phyloP scores from a whole-genome alignment of 2,797 vertebrate genomes.

The Molossus alvarezi region DNA sequence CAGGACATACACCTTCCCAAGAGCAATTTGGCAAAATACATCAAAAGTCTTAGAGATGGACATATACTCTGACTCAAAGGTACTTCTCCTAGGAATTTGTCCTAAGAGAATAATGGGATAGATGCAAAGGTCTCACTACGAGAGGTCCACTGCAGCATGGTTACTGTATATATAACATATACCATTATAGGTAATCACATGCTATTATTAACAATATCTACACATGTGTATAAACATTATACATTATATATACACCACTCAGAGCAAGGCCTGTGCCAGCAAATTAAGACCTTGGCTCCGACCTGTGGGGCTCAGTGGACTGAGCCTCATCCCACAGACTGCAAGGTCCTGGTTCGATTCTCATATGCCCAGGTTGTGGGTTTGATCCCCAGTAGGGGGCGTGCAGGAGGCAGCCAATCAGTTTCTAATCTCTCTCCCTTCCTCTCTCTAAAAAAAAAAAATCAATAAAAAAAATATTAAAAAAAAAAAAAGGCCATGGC shows the following conservation, averaged over 20 bases:
- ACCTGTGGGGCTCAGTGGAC: too few relatives aligned
- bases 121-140: not conserved
- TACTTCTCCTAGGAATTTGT: not conserved
- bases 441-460: too few relatives aligned
- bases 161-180: too few relatives aligned
- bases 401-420: too few relatives aligned
- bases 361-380: too few relatives aligned
- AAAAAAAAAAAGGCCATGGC: not conserved
- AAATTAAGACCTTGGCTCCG: not conserved
- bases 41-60: not conserved
- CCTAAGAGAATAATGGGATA: not conserved
- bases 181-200: not conserved
- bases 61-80: not conserved
- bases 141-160: not conserved
- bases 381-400: too few relatives aligned
- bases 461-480: too few relatives aligned
- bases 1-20: not conserved
- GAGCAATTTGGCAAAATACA: not conserved
- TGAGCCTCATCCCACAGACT: too few relatives aligned
- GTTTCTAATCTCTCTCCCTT: too few relatives aligned
- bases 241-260: not conserved
- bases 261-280: not conserved
- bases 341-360: too few relatives aligned
- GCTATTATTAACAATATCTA: not conserved
- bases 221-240: not conserved